Percentiles rank a stretch among this genome's conserved stretches.
phyloP scores from a whole-genome alignment of 2,113 vertebrate species.

The Promerops cafer region DNA sequence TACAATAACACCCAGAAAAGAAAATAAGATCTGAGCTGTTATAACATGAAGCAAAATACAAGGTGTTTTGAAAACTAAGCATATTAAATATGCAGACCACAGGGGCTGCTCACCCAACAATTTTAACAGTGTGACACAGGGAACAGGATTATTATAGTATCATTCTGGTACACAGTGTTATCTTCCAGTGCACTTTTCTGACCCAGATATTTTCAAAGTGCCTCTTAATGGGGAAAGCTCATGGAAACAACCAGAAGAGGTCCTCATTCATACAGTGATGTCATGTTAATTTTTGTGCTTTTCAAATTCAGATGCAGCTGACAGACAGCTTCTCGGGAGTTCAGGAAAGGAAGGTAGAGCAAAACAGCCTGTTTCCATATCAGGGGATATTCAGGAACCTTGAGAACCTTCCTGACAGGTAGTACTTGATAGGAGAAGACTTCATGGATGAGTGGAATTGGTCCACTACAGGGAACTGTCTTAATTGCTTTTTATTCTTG shows the following conservation, averaged over 20 bases:
- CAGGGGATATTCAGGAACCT: background rate
- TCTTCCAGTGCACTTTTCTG: background rate
- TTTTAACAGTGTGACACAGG: background rate
- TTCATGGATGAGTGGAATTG: background rate
- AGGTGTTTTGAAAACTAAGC: background rate
- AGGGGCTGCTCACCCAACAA: background rate
- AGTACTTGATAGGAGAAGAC: background rate
- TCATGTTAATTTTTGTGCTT: background rate
- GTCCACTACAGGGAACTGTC: background rate
- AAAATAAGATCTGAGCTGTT: background rate
- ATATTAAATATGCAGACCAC: background rate
- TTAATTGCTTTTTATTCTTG: background rate
- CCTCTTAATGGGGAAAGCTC: background rate
- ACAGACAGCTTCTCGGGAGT: background rate
- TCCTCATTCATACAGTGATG: constrained; percentile 53
- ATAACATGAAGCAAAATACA: background rate
- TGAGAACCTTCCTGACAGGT: background rate
- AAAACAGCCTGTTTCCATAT: background rate
- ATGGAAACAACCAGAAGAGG: constrained; percentile 54
- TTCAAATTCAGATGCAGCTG: background rate
- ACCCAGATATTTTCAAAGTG: background rate
- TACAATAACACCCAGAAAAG: background rate
- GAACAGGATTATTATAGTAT: background rate
- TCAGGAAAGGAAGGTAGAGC: background rate
- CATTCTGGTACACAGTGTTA: background rate